A percentile compares a stretch with the other conserved stretches of the same genome.
These are phyloP conservation scores for Willowsia nigromaculata DNA, from an alignment of 2,888 invertebrate genomes.

Conservation along the genomic window DNA sequence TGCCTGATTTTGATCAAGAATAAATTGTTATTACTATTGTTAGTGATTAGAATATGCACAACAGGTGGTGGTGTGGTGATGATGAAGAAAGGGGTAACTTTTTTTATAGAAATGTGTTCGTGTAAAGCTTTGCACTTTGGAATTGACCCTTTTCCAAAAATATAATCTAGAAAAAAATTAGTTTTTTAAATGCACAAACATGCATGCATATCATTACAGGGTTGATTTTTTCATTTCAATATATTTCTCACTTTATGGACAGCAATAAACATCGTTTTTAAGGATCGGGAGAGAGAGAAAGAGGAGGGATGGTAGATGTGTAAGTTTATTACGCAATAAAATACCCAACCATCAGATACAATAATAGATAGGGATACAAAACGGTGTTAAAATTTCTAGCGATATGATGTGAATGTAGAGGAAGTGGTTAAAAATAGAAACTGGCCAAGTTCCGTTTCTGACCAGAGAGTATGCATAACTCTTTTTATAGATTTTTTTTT, in stretches of 20 bases:
- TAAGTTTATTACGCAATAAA: conserved; percentile 11
- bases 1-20: not conserved
- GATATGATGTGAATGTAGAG: not conserved
- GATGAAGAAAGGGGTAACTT: not conserved
- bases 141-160: not conserved
- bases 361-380: not conserved
- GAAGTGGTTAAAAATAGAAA: conserved; percentile 23
- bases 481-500: not conserved
- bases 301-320: not conserved
- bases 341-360: not conserved
- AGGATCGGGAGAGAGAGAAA: not conserved
- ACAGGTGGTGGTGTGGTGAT: conserved; percentile 37
- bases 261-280: not conserved
- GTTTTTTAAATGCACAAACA: not conserved
- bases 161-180: not conserved
- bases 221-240: not conserved
- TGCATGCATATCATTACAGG: not conserved
- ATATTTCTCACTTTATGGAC: not conserved
- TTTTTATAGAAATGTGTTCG: too few species aligned
- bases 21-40: conserved; percentile 20
- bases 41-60: conserved; percentile 25
- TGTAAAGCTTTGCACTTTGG: not conserved
- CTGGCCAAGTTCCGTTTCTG: not conserved
- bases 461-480: too few species aligned
- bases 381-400: not conserved